Conservation (phyloP, 2,797 vertebrate genomes). For the Calcarius lapponicus region DNA sequence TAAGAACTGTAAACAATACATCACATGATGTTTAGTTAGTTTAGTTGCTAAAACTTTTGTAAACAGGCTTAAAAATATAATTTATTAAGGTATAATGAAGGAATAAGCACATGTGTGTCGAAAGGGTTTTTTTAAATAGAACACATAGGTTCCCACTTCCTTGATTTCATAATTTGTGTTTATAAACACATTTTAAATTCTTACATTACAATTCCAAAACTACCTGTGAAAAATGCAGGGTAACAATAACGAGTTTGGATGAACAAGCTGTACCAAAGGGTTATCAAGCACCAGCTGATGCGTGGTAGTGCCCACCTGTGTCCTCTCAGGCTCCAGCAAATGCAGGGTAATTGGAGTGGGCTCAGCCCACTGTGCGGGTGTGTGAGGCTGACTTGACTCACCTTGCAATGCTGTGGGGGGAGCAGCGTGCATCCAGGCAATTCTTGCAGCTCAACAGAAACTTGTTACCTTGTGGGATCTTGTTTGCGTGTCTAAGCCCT, state of each 20-base stretch:
- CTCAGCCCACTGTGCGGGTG: neutral
- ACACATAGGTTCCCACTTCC: neutral
- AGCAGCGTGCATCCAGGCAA: neutral
- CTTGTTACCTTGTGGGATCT: neutral
- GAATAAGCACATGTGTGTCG: neutral
- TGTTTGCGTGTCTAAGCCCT: neutral
- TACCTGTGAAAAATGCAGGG: neutral
- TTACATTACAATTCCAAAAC: neutral
- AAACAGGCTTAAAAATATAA: neutral
- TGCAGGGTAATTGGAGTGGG: neutral
- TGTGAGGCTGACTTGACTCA: neutral
- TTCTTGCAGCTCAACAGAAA: neutral
- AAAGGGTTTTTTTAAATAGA: neutral
- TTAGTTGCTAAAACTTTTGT: neutral
- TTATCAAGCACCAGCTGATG: neutral
- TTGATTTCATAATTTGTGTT: neutral
- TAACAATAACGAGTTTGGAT: neutral
- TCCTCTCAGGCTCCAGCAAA: neutral
- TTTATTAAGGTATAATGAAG: neutral
- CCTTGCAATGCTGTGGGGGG: neutral
- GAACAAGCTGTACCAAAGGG: neutral
- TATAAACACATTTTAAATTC: neutral
- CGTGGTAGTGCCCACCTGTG: neutral
- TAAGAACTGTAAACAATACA: neutral
- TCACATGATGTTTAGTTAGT: neutral